Evolutionary conservation across 2,797 vertebrate species (phyloP).

Genomic region (Cygnus olor): DNA sequence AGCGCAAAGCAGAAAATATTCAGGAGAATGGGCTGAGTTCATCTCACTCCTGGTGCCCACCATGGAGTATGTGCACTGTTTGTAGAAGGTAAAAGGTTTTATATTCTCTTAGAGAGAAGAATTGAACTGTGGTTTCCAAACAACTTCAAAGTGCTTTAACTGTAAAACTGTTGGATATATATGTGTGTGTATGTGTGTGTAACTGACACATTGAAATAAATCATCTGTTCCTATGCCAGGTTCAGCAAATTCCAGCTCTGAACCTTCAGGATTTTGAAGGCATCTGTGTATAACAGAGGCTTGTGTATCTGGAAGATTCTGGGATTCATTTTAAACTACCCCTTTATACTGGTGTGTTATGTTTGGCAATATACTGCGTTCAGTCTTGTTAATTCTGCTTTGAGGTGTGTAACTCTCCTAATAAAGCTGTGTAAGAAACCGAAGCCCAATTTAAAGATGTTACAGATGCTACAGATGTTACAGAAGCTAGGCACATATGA

Average conservation of each 20-base stretch:
- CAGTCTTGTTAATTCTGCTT: background rate
- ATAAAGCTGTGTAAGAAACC: background rate
- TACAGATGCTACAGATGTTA: background rate
- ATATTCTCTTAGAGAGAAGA: background rate
- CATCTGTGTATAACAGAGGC: background rate
- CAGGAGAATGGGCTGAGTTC: background rate
- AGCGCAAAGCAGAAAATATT: background rate
- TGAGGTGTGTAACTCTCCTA: background rate
- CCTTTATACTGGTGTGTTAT: background rate
- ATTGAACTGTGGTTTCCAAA: background rate
- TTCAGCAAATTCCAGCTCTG: background rate
- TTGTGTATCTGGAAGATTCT: background rate
- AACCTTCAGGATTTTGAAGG: background rate
- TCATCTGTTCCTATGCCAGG: background rate
- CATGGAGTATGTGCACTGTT: background rate
- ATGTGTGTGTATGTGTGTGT: no score
- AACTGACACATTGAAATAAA: background rate
- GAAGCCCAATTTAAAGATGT: background rate
- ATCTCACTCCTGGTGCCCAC: background rate
- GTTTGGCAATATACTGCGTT: background rate
- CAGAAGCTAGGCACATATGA: background rate
- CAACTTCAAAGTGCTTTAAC: background rate
- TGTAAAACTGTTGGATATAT: background rate
- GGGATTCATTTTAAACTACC: background rate
- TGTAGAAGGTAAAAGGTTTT: background rate